Conservation (phyloP, 2,888 invertebrate genomes). For the Lutraria lutraria region DNA sequence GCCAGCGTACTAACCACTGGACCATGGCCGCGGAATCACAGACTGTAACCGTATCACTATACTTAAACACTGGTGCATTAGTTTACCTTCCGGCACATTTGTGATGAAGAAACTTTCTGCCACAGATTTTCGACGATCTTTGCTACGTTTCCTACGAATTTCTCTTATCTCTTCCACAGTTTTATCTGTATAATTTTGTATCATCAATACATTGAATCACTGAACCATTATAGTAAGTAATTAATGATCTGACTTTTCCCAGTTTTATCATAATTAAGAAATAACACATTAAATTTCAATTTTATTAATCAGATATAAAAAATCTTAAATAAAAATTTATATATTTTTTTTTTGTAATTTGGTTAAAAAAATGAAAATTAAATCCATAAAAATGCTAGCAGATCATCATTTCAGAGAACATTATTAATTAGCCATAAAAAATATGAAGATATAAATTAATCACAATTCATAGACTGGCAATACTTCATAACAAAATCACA, state of each 20-base stretch:
- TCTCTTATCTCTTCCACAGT: conserved; percentile 33
- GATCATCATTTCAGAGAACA: not conserved
- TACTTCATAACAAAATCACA: not conserved
- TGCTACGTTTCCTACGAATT: conserved; percentile 34
- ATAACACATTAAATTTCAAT: too few relatives aligned
- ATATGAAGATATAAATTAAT: too few relatives aligned
- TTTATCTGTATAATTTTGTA: conserved; percentile 30
- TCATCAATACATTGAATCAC: not conserved
- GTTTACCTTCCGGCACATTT: conserved; percentile 36
- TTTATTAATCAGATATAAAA: too few relatives aligned
- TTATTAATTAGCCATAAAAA: not conserved
- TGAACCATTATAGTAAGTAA: not conserved
- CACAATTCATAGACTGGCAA: not conserved
- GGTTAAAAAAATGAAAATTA: not conserved
- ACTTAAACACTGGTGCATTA: conserved; percentile 25
- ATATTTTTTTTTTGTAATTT: not conserved
- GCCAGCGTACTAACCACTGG: too few relatives aligned
- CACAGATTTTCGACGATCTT: conserved; percentile 31
- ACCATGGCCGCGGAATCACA: too few relatives aligned
- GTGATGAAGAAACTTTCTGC: conserved; percentile 39
- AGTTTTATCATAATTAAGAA: not conserved
- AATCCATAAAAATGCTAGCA: not conserved
- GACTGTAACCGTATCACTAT: too few relatives aligned
- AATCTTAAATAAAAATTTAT: not conserved
- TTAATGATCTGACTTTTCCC: not conserved